These are phyloP conservation scores for Caenorhabditis sp. DNA, from an alignment of 2,888 invertebrate genomes.

Conservation along the genomic window DNA sequence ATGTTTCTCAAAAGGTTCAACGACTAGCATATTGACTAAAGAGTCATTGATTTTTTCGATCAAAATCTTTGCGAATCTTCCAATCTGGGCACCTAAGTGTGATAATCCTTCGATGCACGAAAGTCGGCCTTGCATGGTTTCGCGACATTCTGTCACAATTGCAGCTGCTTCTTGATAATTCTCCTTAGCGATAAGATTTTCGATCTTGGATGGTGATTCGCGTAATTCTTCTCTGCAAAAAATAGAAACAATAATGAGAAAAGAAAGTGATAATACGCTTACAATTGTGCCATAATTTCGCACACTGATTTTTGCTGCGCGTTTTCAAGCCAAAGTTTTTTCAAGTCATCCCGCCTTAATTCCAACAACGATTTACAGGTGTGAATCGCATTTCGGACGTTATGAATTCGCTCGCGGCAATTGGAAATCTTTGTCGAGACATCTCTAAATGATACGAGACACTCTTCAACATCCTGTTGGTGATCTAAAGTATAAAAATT, in stretches of 20 bases:
- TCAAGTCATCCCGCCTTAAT: conserved; percentile 89
- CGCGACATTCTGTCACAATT: conserved; percentile 31
- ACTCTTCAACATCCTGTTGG: conserved; percentile 85
- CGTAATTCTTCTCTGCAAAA: conserved; percentile 47
- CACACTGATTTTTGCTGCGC: conserved; percentile 80
- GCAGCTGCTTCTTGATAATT: conserved; percentile 36
- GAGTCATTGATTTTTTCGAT: conserved; percentile 54
- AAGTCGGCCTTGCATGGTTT: conserved; percentile 56
- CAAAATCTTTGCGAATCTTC: conserved; percentile 34
- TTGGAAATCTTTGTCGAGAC: conserved; percentile 81
- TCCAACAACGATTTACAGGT: conserved; percentile 86
- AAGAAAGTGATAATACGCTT: conserved; percentile 1
- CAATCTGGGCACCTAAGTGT: conserved; percentile 50
- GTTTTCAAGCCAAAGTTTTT: conserved; percentile 91
- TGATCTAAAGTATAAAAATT: conserved; percentile 75
- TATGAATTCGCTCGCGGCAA: conserved; percentile 81
- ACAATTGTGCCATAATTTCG: conserved; percentile 65
- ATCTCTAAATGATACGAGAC: conserved; percentile 81
- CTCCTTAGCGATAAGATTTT: conserved; percentile 26
- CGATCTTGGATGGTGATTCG: conserved; percentile 49
- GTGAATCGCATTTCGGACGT: conserved; percentile 83
- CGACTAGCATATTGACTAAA: conserved; percentile 57
- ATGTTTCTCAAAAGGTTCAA: conserved; percentile 66
- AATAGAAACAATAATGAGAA: not conserved
- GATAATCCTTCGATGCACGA: conserved; percentile 60